phyloP scores from a whole-genome alignment of 2,113 vertebrate genomes.

The Rhabdornis inornatus region DNA sequence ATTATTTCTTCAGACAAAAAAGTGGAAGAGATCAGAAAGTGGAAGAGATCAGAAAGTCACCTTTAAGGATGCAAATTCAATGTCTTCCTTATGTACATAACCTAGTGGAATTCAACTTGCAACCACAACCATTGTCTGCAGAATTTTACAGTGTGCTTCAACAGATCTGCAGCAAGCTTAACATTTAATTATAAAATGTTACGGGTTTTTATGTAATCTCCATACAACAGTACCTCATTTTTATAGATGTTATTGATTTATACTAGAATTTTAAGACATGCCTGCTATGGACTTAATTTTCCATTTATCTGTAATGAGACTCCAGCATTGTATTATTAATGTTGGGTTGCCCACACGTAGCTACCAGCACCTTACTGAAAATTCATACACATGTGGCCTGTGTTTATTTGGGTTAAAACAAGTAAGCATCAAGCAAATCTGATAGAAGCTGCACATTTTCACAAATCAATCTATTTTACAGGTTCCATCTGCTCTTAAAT shows the following conservation, averaged over 20 bases:
- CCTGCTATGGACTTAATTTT: background rate
- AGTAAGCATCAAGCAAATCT: constrained; percentile 9
- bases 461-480: constrained; percentile 34
- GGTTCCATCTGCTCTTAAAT: constrained; percentile 56
- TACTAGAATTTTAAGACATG: background rate
- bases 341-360: background rate
- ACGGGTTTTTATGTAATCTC: background rate
- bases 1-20: background rate
- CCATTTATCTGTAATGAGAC: background rate
- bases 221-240: background rate
- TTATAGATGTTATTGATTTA: background rate
- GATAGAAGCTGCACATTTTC: background rate
- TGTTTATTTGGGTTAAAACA: constrained; percentile 42
- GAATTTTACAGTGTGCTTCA: background rate
- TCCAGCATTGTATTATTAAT: background rate
- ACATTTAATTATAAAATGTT: background rate
- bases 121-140: background rate
- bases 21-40: background rate
- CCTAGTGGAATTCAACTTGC: background rate
- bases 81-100: background rate
- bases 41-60: background rate
- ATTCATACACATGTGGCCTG: background rate
- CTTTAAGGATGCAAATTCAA: background rate
- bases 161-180: background rate
- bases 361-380: background rate